A percentile compares a stretch with the other conserved stretches of the same genome.
Conservation (phyloP, 2,888 invertebrate species). For the Athetis lepigone region DNA sequence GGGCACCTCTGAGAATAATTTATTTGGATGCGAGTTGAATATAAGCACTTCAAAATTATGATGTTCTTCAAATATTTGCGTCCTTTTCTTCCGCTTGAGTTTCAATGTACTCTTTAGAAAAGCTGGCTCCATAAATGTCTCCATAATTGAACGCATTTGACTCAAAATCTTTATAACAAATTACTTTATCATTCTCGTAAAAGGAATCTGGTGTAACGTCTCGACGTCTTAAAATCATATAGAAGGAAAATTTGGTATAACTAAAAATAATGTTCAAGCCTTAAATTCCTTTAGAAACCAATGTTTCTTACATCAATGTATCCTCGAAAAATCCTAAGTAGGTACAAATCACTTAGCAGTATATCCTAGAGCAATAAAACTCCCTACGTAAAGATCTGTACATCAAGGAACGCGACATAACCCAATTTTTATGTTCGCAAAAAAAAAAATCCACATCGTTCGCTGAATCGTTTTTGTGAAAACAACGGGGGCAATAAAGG, state of each 20-base stretch:
- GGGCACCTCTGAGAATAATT: constrained; percentile 59
- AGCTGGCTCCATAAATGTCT: background rate
- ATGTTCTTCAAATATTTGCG: constrained; percentile 17
- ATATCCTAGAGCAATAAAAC: constrained; percentile 72
- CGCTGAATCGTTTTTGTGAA: constrained; percentile 87
- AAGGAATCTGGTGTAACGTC: background rate
- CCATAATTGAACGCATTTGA: background rate
- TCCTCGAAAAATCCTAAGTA: constrained; percentile 14
- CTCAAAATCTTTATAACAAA: background rate
- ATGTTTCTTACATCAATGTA: background rate
- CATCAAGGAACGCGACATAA: constrained; percentile 83
- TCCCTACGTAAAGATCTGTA: constrained; percentile 79
- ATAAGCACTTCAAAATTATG: constrained; percentile 42
- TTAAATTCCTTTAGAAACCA: background rate
- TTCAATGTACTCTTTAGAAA: background rate
- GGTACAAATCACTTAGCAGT: constrained; percentile 64
- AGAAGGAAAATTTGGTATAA: background rate
- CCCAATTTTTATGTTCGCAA: constrained; percentile 84
- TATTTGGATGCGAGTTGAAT: constrained; percentile 55
- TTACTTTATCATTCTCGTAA: background rate
- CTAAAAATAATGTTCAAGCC: background rate
- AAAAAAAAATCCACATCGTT: constrained; percentile 80
- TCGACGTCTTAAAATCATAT: background rate
- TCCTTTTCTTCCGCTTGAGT: background rate
- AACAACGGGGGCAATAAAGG: constrained; percentile 89